Evolutionary conservation across 2,113 vertebrate genomes (phyloP), one percentile per base, ranked within the genome.

Genomic region (Brevimyrus niger): DNA sequence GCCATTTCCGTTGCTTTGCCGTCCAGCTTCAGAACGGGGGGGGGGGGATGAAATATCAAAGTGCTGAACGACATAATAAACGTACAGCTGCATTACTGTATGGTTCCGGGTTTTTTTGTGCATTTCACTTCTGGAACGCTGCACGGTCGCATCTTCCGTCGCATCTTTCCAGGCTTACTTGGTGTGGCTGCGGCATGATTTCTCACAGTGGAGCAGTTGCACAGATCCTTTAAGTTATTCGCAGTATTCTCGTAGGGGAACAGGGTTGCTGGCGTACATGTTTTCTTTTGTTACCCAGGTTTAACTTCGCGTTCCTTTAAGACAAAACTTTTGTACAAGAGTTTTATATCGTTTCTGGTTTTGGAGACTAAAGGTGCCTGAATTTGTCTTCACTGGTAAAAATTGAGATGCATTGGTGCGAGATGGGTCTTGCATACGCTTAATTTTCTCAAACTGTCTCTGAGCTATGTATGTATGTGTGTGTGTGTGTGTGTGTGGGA

Each of bases 131-230:
- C 91, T 93, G 90, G 94, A 94, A 96, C 96, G 97, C 97, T 98
- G 98, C 97, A 98, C 96, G 97, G 97, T 98, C n/a, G 97, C 97
- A n/a, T n/a, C 97, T 99, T 98, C 97, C 96, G 94, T 95, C 95
- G 97, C 96, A 97, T 97, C 96, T 97, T 97, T 98, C 96, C 95
- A 97, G 97, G 97, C 96, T 97, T 94, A 96, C 96, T 96, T 96
- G 94, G 94, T 96, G 95, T 96, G 95, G 95, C 95, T 96, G 95
- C 95, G 96, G 94, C 94, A 95, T 93, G 95, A 93, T 93, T 94
- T 93, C 95, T 96, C 94, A 92, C 94, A 95, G 94, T 93, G 94
- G 92, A 95, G 95, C 90, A 94, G 96, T 96, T 97, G 94, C 95
- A 94, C 92, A 94, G 92, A 90, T 94, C 73, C 92, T 92, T 84